Conservation (phyloP, 92 coral and sea anemone genomes). For the Umimayanthus chanpuru region DNA sequence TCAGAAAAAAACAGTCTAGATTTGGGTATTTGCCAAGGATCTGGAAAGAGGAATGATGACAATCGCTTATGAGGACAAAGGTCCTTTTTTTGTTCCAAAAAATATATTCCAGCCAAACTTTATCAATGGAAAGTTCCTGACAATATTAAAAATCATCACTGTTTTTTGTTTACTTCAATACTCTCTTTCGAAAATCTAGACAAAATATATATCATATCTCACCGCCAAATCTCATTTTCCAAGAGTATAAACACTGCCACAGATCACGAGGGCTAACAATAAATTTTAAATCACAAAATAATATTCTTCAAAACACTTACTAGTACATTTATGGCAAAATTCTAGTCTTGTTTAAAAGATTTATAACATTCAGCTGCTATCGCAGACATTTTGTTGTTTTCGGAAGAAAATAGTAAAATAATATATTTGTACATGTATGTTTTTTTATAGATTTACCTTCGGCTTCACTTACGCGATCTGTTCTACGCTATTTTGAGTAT, state of each 20-base stretch:
- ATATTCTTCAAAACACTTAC: no score
- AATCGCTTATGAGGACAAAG: no score
- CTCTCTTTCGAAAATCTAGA: background rate
- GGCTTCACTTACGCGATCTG: background rate
- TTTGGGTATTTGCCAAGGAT: no score
- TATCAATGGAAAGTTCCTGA: no score
- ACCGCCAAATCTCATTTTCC: background rate
- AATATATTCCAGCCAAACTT: no score
- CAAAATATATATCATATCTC: background rate
- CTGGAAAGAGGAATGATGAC: no score
- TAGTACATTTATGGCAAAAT: background rate
- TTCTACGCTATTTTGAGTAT: no score
- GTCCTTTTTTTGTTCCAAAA: no score
- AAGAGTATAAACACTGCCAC: no score
- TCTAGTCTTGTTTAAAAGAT: background rate
- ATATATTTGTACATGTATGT: background rate
- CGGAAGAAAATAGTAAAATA: background rate
- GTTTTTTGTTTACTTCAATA: slow-evolving; percentile 10
- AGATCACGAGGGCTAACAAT: no score
- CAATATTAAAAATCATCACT: background rate
- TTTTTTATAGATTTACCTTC: background rate
- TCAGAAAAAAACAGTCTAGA: no score
- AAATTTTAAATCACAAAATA: no score
- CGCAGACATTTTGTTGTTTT: background rate
- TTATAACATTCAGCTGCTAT: slow-evolving; percentile 15